Conservation (phyloP, 2,888 invertebrate species). For the Portevinia maculata region DNA sequence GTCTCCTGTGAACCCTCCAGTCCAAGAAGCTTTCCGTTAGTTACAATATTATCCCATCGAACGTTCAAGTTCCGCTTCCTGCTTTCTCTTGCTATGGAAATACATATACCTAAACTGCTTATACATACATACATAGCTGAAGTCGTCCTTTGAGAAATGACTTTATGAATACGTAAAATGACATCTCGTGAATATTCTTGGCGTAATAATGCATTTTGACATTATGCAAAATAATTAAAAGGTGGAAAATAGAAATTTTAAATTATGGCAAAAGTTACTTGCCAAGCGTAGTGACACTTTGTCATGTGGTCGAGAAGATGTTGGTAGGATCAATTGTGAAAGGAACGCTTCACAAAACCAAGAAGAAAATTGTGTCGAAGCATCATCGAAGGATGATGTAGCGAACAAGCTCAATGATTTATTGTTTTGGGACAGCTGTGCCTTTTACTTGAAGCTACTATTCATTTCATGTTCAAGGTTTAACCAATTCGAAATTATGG, state of each 20-base stretch:
- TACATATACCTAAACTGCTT: background rate
- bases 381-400: too few species aligned
- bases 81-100: background rate
- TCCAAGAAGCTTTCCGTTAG: constrained; percentile 36
- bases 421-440: too few species aligned
- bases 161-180: constrained; percentile 70
- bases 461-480: too few species aligned
- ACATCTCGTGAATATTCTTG: constrained; percentile 70
- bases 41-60: constrained; percentile 60
- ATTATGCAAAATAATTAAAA: constrained; percentile 70
- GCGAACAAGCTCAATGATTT: background rate
- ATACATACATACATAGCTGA: constrained; percentile 14
- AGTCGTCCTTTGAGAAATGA: constrained; percentile 60
- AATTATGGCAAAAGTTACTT: constrained; percentile 43
- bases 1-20: constrained; percentile 17
- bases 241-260: constrained; percentile 67
- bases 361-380: background rate
- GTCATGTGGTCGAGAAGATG: constrained; percentile 39
- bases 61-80: constrained; percentile 61
- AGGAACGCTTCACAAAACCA: background rate
- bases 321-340: background rate
- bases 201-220: constrained; percentile 64
- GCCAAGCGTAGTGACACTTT: constrained; percentile 47
- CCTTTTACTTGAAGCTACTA: too few species aligned
- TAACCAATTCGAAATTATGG: too few species aligned